Evolutionary conservation across 2,888 invertebrate genomes (phyloP).

Genomic region (Perizoma affinitatum): DNA sequence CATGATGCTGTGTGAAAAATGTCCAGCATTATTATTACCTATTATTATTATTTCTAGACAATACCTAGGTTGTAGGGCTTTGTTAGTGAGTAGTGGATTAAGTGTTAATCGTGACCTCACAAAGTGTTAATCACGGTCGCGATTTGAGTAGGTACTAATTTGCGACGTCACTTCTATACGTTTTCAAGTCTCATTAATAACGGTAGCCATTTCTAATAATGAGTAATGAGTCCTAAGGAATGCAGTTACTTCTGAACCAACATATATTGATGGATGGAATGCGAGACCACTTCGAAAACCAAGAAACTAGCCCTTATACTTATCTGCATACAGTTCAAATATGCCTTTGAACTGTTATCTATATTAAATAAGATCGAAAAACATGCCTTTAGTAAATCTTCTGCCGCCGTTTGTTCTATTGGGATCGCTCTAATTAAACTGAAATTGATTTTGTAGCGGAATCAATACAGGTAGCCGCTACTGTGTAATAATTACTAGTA

Average conservation of each 20-base stretch:
- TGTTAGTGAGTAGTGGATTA: too few species aligned
- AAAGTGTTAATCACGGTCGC: too few species aligned
- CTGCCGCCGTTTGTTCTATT: constrained; percentile 1
- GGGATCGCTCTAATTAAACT: constrained; percentile 14
- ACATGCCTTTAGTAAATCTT: neutral
- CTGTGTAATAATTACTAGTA: constrained; percentile 11
- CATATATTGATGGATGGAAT: constrained; percentile 27
- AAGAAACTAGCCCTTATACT: neutral
- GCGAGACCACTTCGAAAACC: constrained; percentile 4
- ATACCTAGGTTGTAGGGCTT: too few species aligned
- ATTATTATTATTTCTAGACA: too few species aligned
- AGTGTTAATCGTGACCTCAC: too few species aligned
- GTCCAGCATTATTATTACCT: too few species aligned
- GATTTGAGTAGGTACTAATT: too few species aligned
- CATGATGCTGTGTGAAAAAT: too few species aligned
- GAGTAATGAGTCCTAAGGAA: constrained; percentile 73
- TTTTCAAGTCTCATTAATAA: constrained; percentile 40
- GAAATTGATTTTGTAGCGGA: constrained; percentile 59
- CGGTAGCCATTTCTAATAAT: constrained; percentile 78
- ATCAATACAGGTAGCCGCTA: constrained; percentile 56
- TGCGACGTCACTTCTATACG: constrained; percentile 1
- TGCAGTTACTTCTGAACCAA: constrained; percentile 37
- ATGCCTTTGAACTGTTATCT: neutral
- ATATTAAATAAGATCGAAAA: constrained; percentile 7
- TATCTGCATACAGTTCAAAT: constrained; percentile 6